Evolutionary conservation across 2,113 vertebrate species (phyloP).

Genomic region (Panthera leo): DNA sequence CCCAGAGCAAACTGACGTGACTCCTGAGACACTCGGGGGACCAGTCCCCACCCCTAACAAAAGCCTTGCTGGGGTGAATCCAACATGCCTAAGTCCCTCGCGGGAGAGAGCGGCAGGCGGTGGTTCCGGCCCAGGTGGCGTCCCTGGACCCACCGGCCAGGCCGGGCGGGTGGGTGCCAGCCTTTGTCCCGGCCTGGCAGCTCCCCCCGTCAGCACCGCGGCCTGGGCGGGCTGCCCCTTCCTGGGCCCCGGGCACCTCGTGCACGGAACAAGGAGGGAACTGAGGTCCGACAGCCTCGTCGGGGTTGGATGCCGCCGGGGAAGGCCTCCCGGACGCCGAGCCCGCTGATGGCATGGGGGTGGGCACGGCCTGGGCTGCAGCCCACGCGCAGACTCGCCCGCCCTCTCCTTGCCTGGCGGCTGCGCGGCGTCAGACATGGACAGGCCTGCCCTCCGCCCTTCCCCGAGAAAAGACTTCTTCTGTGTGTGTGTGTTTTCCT

Average conservation of each 20-base stretch:
- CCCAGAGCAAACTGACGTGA: neutral
- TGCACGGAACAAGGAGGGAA: neutral
- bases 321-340: rapidly evolving
- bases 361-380: rapidly evolving
- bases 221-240: neutral
- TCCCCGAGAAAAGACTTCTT: neutral
- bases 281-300: rapidly evolving
- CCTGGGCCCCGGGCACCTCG: neutral
- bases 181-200: neutral
- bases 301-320: neutral
- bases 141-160: neutral
- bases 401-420: neutral
- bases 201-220: rapidly evolving
- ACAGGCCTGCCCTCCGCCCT: neutral
- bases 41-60: neutral
- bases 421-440: neutral
- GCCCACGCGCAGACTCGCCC: rapidly evolving
- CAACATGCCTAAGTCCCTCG: neutral
- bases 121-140: neutral
- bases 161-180: rapidly evolving
- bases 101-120: neutral
- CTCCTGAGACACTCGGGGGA: too few species aligned
- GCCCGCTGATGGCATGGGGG: rapidly evolving
- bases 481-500: rapidly evolving
- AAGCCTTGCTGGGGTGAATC: neutral